Percentiles rank a stretch among this genome's conserved stretches.
phyloP scores from a whole-genome alignment of 1,140 invertebrate genomes.

The Dufourea novaeangliae region DNA sequence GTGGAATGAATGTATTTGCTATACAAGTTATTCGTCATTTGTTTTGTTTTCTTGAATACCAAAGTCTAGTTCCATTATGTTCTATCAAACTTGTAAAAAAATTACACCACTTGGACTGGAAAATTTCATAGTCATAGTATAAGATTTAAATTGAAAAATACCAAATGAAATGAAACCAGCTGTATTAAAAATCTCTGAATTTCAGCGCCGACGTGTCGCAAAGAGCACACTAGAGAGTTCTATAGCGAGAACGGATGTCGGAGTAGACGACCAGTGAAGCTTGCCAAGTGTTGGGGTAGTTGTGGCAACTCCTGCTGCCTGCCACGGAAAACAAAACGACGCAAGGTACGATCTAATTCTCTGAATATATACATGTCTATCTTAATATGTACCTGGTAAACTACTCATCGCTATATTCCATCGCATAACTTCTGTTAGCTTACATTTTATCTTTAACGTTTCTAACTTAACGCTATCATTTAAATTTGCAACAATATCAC shows the following conservation, averaged over 20 bases:
- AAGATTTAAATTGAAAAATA: too few species aligned
- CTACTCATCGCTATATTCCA: neutral
- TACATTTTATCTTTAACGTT: too few species aligned
- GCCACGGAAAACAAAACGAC: constrained; percentile 93
- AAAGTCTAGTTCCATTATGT: too few species aligned
- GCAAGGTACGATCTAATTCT: constrained; percentile 86
- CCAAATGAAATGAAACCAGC: neutral
- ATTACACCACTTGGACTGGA: too few species aligned
- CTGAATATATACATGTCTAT: neutral
- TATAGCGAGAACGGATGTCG: constrained; percentile 94
- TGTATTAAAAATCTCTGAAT: constrained; percentile 1
- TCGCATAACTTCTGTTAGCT: neutral
- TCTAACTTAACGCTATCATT: too few species aligned
- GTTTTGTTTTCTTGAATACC: too few species aligned
- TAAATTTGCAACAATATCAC: too few species aligned
- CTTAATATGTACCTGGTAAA: neutral
- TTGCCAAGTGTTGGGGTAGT: constrained; percentile 90
- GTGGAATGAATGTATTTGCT: too few species aligned
- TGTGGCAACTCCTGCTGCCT: constrained; percentile 91
- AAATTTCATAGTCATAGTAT: too few species aligned
- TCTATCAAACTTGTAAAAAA: too few species aligned
- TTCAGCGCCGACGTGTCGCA: constrained; percentile 91
- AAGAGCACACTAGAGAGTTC: constrained; percentile 94
- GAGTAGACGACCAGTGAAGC: constrained; percentile 93
- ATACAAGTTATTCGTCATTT: too few species aligned